A percentile compares a stretch with the other conserved stretches of the same genome.
These are phyloP conservation scores for Eulimnadia texana DNA, from an alignment of 1,140 invertebrate genomes.

Conservation along the genomic window DNA sequence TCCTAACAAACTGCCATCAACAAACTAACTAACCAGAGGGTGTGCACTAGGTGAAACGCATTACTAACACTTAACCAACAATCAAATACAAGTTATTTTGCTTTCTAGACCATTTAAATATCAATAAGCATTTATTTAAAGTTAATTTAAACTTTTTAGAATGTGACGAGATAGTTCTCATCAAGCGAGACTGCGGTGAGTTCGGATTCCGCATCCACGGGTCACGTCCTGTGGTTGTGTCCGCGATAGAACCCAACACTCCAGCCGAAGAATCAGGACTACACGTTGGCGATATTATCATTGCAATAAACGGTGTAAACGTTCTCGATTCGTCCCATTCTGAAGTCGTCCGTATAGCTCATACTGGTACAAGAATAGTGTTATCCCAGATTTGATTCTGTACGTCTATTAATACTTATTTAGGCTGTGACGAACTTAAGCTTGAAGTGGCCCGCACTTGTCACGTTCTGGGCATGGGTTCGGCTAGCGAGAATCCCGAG, in stretches of 20 bases:
- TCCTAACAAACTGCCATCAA: too few species aligned
- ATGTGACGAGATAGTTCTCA: conserved; percentile 68
- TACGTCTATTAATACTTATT: conserved; percentile 10
- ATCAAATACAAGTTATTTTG: too few species aligned
- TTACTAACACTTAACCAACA: too few species aligned
- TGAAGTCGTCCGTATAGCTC: conserved; percentile 85
- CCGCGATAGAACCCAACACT: conserved; percentile 79
- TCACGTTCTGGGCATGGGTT: conserved; percentile 38
- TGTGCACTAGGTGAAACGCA: too few species aligned
- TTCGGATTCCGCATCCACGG: conserved; percentile 93
- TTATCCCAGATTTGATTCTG: not conserved
- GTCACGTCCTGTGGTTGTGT: conserved; percentile 86
- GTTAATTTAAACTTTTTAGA: conserved; percentile 35
- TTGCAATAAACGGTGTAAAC: conserved; percentile 76
- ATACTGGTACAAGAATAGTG: conserved; percentile 43
- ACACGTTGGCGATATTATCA: conserved; percentile 85
- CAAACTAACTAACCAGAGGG: too few species aligned
- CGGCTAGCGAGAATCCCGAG: conserved; percentile 22
- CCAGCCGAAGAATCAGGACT: conserved; percentile 78
- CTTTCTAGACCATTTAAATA: not conserved
- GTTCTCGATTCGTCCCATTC: conserved; percentile 84
- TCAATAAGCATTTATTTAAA: not conserved
- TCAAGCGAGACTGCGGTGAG: conserved; percentile 66
- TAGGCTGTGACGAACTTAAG: conserved; percentile 54
- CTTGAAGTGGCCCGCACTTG: conserved; percentile 76